Evolutionary conservation across 2,797 vertebrate genomes (phyloP).

Genomic region (Lepidocolaptes lacrymiger): DNA sequence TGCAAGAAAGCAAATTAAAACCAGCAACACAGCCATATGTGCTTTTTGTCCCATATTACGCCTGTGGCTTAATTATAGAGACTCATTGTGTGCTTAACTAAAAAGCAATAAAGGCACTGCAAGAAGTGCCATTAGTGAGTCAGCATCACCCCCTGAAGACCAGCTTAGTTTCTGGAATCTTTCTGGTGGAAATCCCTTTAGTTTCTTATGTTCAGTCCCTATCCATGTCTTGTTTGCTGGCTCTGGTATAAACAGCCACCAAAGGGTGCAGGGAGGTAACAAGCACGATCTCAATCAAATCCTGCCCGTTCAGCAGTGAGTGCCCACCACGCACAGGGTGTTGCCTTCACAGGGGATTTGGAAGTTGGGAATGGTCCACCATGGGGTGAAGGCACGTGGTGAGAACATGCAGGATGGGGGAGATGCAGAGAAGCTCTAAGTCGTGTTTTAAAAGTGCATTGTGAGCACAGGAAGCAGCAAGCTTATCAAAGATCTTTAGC

Average conservation of each 20-base stretch:
- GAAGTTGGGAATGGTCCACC: background rate
- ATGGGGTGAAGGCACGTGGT: background rate
- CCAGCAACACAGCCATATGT: background rate
- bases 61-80: conserved; percentile 6
- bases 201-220: background rate
- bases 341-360: background rate
- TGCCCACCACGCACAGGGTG: background rate
- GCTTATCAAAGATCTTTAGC: conserved; percentile 21
- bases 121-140: background rate
- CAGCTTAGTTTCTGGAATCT: background rate
- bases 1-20: conserved; percentile 9
- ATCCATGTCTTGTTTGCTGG: background rate
- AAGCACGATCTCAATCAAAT: background rate
- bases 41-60: background rate
- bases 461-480: conserved; percentile 34
- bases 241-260: background rate
- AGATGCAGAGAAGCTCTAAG: background rate
- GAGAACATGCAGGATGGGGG: background rate
- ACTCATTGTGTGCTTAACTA: background rate
- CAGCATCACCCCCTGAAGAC: conserved; percentile 13
- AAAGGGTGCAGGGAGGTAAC: background rate
- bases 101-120: conserved; percentile 5
- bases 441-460: background rate
- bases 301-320: background rate
- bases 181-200: background rate